Percentiles rank a stretch among this genome's conserved stretches.
These are phyloP conservation scores for Datnioides undecimradiatus DNA, from an alignment of 2,113 vertebrate species.

Conservation along the genomic window DNA sequence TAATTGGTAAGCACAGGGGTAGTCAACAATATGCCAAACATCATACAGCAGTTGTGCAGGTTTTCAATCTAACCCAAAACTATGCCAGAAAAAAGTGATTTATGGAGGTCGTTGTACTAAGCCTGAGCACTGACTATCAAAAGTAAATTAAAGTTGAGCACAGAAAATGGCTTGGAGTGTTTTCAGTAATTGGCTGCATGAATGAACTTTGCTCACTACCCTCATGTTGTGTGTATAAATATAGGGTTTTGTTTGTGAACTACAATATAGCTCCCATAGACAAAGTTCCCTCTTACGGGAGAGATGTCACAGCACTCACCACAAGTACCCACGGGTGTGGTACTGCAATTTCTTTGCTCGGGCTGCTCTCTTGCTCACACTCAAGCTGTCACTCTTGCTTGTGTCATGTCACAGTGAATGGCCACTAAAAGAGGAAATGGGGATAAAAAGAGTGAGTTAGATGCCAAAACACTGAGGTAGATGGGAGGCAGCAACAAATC, in stretches of 20 bases:
- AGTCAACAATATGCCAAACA: background rate
- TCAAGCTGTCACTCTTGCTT: constrained; percentile 36
- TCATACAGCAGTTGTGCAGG: background rate
- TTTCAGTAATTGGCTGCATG: constrained; percentile 32
- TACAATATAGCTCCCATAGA: constrained; percentile 25
- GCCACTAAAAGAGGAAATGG: constrained; percentile 12
- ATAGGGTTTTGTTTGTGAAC: constrained; percentile 2
- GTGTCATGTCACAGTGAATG: constrained; percentile 28
- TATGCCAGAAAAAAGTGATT: background rate
- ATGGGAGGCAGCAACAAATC: background rate
- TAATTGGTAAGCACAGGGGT: background rate
- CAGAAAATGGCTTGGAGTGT: constrained; percentile 34
- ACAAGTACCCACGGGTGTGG: background rate
- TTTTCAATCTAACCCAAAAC: background rate
- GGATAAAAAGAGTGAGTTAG: constrained; percentile 9
- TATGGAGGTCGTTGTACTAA: background rate
- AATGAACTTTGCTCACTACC: constrained; percentile 33
- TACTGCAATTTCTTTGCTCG: constrained; percentile 27
- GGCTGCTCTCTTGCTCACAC: constrained; percentile 20
- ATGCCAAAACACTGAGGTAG: constrained; percentile 8
- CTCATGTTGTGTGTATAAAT: constrained; percentile 8
- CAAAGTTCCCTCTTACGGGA: background rate
- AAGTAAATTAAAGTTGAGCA: constrained; percentile 24
- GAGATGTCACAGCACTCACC: constrained; percentile 14
- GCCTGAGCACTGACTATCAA: constrained; percentile 4